These are phyloP conservation scores for Fregata magnificens DNA, from an alignment of 2,113 vertebrate genomes.

Conservation along the genomic window DNA sequence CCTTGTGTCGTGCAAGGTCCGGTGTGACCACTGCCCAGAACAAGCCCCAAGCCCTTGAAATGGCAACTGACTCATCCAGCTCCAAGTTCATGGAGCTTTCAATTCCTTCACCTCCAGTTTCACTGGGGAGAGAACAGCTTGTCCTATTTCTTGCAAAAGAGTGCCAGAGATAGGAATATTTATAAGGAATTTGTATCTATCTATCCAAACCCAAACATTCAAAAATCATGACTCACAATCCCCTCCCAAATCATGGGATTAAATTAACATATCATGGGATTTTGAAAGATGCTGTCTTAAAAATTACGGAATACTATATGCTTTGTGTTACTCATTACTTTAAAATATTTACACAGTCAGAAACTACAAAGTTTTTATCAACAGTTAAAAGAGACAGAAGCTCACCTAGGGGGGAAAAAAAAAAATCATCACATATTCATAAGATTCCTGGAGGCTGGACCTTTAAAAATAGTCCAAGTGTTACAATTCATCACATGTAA, in stretches of 20 bases:
- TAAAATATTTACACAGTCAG: neutral
- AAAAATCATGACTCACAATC: constrained; percentile 41
- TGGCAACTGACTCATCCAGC: neutral
- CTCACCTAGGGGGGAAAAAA: neutral
- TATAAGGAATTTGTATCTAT: neutral
- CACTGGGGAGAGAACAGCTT: neutral
- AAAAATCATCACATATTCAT: constrained; percentile 11
- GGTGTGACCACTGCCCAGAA: accelerated
- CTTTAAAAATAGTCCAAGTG: constrained; percentile 50
- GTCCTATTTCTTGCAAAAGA: neutral
- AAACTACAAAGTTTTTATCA: neutral
- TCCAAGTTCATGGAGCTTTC: neutral
- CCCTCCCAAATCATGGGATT: constrained; percentile 46
- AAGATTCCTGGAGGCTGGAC: constrained; percentile 39
- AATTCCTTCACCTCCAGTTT: neutral
- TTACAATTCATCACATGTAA: constrained; percentile 60
- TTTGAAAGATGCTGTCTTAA: neutral
- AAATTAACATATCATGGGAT: constrained; percentile 44
- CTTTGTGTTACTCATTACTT: neutral
- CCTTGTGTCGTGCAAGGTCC: neutral
- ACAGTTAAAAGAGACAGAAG: constrained; percentile 11
- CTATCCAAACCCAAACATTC: constrained; percentile 52
- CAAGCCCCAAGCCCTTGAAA: neutral
- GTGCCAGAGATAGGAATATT: constrained; percentile 2
- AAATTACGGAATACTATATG: neutral